These are phyloP conservation scores for Nyctibius bracteatus DNA, from an alignment of 2,113 vertebrate genomes.

Conservation along the genomic window DNA sequence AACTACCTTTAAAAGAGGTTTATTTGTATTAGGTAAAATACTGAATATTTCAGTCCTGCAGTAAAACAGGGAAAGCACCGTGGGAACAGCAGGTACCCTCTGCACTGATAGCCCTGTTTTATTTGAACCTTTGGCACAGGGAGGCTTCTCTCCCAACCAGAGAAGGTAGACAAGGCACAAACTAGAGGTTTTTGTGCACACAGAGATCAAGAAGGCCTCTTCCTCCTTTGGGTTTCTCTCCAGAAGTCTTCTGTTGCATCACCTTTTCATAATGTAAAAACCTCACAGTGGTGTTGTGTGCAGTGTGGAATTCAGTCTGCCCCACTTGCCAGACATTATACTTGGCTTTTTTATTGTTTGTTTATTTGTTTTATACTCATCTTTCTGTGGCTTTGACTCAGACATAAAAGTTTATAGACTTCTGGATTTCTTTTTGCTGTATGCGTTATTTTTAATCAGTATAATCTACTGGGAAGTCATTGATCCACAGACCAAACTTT, in stretches of 20 bases:
- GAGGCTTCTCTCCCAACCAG: neutral
- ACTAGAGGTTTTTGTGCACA: neutral
- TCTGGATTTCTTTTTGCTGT: conserved; percentile 25
- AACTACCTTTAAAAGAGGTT: neutral
- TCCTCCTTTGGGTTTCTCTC: neutral
- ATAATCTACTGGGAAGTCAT: neutral
- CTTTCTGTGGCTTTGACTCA: conserved; percentile 45
- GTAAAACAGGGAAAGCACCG: neutral
- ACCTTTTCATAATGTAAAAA: neutral
- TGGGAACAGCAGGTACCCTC: neutral
- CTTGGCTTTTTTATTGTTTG: neutral
- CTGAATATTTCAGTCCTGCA: neutral
- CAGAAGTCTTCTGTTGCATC: neutral
- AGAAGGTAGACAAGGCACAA: neutral
- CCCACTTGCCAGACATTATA: neutral
- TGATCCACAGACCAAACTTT: neutral
- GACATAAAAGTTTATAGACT: conserved; percentile 50
- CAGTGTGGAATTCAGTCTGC: conserved; percentile 25
- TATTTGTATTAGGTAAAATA: neutral
- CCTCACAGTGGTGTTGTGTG: neutral
- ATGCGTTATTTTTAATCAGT: neutral
- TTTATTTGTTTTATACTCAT: conserved; percentile 32
- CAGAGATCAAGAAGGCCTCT: neutral
- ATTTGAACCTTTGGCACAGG: neutral
- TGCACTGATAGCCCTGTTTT: neutral